phyloP scores from a whole-genome alignment of 2,888 invertebrate genomes.

The Proisotoma minuta region DNA sequence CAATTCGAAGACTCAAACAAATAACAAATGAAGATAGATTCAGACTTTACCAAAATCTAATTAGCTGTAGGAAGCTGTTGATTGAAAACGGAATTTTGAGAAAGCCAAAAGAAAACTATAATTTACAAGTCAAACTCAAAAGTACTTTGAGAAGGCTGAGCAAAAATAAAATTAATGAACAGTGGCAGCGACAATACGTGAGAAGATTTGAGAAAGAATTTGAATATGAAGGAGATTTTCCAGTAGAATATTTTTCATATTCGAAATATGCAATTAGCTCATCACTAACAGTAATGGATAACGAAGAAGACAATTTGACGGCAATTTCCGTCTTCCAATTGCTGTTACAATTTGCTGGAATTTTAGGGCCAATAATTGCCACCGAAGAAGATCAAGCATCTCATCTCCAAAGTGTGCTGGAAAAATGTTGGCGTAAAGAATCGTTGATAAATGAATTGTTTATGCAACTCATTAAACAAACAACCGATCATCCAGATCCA shows the following conservation, averaged over 20 bases:
- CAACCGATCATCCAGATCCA: constrained; percentile 60
- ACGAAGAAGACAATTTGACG: neutral
- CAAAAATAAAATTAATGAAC: constrained; percentile 71
- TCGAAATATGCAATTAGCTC: neutral
- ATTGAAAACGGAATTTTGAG: constrained; percentile 77
- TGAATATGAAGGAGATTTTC: neutral
- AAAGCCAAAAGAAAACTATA: constrained; percentile 62
- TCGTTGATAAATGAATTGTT: constrained; percentile 51
- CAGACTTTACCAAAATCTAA: constrained; percentile 78
- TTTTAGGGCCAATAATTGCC: constrained; percentile 48
- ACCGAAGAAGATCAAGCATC: constrained; percentile 84
- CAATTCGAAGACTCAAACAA: neutral
- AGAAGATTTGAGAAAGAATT: constrained; percentile 14
- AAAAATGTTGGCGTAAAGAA: constrained; percentile 85
- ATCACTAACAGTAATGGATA: neutral
- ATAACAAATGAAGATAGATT: constrained; percentile 85
- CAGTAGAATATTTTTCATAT: neutral
- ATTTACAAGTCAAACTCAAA: constrained; percentile 75
- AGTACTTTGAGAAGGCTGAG: constrained; percentile 72
- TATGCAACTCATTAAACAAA: neutral
- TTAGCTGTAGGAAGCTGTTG: constrained; percentile 73
- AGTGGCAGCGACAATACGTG: constrained; percentile 55
- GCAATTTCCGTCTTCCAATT: neutral
- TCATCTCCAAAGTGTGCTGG: constrained; percentile 81
- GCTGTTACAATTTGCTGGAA: constrained; percentile 22